phyloP scores from a whole-genome alignment of 2,888 invertebrate genomes.

The Steinernema hermaphroditum region DNA sequence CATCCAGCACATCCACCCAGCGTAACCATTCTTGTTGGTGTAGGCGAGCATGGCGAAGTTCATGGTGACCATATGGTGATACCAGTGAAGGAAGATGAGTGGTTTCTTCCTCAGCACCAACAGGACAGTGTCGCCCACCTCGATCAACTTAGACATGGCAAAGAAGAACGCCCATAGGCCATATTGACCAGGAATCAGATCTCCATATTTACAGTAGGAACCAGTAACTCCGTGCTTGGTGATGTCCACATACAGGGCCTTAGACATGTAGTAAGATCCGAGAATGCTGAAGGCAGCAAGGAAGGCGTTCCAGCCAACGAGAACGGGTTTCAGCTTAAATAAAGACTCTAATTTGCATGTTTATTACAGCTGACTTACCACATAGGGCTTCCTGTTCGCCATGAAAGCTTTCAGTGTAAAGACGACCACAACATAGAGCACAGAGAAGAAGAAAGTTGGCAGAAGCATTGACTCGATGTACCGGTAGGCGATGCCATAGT shows the following conservation, averaged over 20 bases:
- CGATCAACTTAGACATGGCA: conserved; percentile 51
- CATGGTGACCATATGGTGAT: conserved; percentile 62
- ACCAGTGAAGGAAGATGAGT: conserved; percentile 60
- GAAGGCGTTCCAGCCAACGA: conserved; percentile 60
- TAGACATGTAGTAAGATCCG: conserved; percentile 44
- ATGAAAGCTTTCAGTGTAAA: conserved; percentile 57
- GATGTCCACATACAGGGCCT: background rate
- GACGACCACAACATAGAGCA: conserved; percentile 59
- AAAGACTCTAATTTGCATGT: background rate
- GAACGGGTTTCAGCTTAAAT: conserved; percentile 49
- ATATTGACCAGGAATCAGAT: conserved; percentile 41
- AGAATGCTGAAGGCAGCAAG: conserved; percentile 54
- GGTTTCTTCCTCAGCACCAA: conserved; percentile 54
- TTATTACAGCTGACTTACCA: conserved; percentile 40
- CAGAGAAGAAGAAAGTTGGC: conserved; percentile 51
- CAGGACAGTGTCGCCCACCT: conserved; percentile 55
- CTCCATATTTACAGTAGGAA: conserved; percentile 30
- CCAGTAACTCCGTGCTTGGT: conserved; percentile 26
- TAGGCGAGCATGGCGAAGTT: conserved; percentile 60
- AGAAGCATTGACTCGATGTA: conserved; percentile 45
- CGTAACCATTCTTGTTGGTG: conserved; percentile 52
- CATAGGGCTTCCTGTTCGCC: conserved; percentile 49
- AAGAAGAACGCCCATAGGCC: conserved; percentile 53
- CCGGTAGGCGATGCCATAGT: conserved; percentile 48
- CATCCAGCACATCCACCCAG: conserved; percentile 64